phyloP scores from a whole-genome alignment of 2,797 vertebrate genomes.

The Poliocrania exsul region DNA sequence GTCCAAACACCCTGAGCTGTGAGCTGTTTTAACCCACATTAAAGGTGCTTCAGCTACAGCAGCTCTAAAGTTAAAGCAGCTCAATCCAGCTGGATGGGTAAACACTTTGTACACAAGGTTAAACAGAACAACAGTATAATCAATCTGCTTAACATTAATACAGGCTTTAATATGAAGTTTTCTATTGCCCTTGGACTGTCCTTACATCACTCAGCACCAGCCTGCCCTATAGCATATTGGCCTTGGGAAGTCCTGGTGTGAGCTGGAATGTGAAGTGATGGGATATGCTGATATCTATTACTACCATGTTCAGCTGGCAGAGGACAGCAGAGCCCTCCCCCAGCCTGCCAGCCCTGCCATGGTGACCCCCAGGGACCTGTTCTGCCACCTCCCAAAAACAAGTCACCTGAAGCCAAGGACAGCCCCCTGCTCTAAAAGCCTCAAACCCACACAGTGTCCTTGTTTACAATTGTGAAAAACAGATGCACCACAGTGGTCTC shows the following conservation, averaged over 20 bases:
- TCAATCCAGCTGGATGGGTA: not conserved
- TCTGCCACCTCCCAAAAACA: not conserved
- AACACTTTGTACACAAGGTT: not conserved
- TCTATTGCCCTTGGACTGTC: not conserved
- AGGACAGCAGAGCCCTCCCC: not conserved
- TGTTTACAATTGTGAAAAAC: not conserved
- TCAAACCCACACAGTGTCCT: not conserved
- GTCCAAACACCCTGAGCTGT: not conserved
- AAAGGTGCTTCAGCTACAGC: not conserved
- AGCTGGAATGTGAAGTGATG: not conserved
- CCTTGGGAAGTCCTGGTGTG: not conserved
- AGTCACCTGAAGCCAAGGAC: not conserved
- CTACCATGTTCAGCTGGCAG: not conserved
- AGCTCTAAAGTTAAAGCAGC: not conserved
- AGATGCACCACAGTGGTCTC: not conserved
- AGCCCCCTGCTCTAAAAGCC: not conserved
- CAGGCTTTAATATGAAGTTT: not conserved
- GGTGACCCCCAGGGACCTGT: accelerated
- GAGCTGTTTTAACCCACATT: not conserved
- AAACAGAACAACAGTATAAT: accelerated
- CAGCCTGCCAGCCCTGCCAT: not conserved
- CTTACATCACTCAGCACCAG: not conserved
- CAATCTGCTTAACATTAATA: not conserved
- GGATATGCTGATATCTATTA: not conserved
- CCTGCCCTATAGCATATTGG: accelerated